phyloP scores from a whole-genome alignment of 1,140 invertebrate genomes.

The Mya arenaria region DNA sequence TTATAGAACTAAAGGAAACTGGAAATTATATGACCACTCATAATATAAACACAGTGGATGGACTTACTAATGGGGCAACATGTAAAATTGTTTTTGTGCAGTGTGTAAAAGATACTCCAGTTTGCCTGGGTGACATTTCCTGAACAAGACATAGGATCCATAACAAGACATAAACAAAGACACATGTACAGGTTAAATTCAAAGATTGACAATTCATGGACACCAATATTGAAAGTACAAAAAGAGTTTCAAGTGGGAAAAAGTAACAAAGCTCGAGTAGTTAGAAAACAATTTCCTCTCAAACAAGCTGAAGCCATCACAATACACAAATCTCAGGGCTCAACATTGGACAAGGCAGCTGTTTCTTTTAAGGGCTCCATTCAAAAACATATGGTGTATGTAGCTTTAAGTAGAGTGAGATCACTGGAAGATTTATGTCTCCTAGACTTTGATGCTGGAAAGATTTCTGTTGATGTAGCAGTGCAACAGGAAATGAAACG shows the following conservation, averaged over 20 bases:
- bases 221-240: slow-evolving; percentile 36
- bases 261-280: slow-evolving; percentile 21
- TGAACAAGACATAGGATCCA: slow-evolving; percentile 19
- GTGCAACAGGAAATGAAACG: slow-evolving; percentile 29
- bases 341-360: slow-evolving; percentile 27
- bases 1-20: slow-evolving; percentile 24
- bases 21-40: slow-evolving; percentile 48
- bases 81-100: slow-evolving; percentile 32
- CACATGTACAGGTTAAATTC: slow-evolving; percentile 3
- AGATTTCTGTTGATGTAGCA: slow-evolving; percentile 16
- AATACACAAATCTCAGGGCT: slow-evolving; percentile 47
- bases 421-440: slow-evolving; percentile 21
- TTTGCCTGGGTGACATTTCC: slow-evolving; percentile 50
- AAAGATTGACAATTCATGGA: slow-evolving; percentile 42
- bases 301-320: slow-evolving; percentile 39
- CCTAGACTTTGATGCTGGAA: slow-evolving; percentile 35
- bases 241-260: slow-evolving; percentile 46
- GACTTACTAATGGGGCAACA: slow-evolving; percentile 56
- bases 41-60: slow-evolving; percentile 51
- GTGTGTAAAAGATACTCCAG: slow-evolving; percentile 25
- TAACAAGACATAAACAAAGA: not conserved
- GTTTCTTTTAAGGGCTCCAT: slow-evolving; percentile 28
- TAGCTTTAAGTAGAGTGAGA: slow-evolving; percentile 40
- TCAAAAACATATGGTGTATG: slow-evolving; percentile 48
- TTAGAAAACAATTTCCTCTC: slow-evolving; percentile 51